phyloP scores from a whole-genome alignment of 1,140 invertebrate species.

The Diachasmimorpha longicaudata region DNA sequence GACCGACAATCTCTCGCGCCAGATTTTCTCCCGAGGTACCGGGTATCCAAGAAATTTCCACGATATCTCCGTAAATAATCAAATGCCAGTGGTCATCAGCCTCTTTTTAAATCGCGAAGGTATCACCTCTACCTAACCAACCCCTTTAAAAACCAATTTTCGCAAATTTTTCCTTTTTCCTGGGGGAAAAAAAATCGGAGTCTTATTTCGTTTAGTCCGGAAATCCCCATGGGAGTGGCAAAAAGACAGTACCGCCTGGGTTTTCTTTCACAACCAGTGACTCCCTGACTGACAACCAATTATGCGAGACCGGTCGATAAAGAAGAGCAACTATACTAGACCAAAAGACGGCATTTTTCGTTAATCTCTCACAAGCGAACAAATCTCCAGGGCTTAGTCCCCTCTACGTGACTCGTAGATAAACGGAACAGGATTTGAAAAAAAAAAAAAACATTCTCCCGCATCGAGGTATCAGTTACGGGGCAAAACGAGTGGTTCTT shows the following conservation, averaged over 20 bases:
- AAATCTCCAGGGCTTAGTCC: background rate
- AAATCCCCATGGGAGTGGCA: background rate
- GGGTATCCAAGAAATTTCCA: no score
- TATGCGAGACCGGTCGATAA: conserved; percentile 33
- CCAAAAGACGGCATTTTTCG: background rate
- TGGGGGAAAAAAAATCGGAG: no score
- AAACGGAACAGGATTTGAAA: background rate
- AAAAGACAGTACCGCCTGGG: background rate
- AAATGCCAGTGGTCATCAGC: no score
- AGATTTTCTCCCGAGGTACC: no score
- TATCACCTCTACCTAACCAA: no score
- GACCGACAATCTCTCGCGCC: no score
- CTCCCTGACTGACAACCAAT: conserved; percentile 50
- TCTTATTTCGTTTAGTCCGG: background rate
- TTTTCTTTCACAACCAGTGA: conserved; percentile 20
- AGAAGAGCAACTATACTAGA: background rate
- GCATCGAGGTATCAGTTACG: no score
- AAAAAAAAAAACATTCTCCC: background rate
- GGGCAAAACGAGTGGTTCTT: no score
- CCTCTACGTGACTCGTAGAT: background rate
- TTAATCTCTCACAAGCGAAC: background rate
- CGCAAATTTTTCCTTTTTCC: no score
- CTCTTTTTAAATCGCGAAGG: no score
- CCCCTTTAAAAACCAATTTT: no score
- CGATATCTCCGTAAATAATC: background rate